Evolutionary conservation across 2,797 vertebrate genomes (phyloP).

Genomic region (Acipenser oxyrinchus): DNA sequence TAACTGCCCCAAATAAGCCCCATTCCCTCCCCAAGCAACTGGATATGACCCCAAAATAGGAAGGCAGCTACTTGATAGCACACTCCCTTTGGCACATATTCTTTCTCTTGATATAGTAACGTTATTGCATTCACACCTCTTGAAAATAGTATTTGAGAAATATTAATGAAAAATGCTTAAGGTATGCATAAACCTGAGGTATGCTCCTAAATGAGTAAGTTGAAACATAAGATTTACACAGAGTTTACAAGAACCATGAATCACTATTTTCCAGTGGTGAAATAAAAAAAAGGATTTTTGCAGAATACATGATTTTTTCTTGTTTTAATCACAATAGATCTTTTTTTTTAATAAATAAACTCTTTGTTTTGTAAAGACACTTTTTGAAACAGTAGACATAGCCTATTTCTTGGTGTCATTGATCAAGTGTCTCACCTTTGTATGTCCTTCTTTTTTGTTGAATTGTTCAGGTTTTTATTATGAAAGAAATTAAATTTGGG

Average conservation of each 20-base stretch:
- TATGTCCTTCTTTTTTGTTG: constrained; percentile 41
- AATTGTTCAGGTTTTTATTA: constrained; percentile 47
- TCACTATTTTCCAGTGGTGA: constrained; percentile 60
- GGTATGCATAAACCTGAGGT: neutral
- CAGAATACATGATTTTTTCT: constrained; percentile 88
- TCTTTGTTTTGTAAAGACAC: constrained; percentile 98
- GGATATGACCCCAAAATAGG: no score
- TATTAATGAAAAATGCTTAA: neutral
- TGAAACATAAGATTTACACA: constrained; percentile 68
- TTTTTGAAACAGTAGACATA: constrained; percentile 97
- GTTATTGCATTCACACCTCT: constrained; percentile 16
- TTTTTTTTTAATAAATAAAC: constrained; percentile 99
- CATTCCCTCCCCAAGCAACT: no score
- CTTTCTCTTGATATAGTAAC: no score
- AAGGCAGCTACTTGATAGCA: no score
- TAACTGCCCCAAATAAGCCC: no score
- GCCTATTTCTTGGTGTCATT: constrained; percentile 89
- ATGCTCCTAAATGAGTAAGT: constrained; percentile 19
- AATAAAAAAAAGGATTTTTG: constrained; percentile 64
- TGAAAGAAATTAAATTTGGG: constrained; percentile 88
- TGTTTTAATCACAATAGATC: constrained; percentile 97
- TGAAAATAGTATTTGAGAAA: neutral
- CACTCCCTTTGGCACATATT: no score
- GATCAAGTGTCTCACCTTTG: constrained; percentile 69
- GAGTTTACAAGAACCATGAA: constrained; percentile 76